Percentiles rank a stretch among this genome's conserved stretches.
These are phyloP conservation scores for Pinna nobilis DNA, from an alignment of 1,140 invertebrate species.

Conservation along the genomic window DNA sequence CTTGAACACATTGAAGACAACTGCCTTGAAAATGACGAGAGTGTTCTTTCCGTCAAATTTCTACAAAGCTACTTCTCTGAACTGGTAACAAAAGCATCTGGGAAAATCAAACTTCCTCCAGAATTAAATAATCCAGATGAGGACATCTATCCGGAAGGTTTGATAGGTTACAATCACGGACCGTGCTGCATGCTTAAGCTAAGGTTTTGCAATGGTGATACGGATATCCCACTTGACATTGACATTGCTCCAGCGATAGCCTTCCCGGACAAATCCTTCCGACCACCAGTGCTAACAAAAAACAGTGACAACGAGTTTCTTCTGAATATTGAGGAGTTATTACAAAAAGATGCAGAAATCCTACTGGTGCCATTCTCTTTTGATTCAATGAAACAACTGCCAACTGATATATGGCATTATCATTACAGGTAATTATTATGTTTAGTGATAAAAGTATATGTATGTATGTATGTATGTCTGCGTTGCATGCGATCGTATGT, in stretches of 20 bases:
- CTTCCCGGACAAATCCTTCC: background rate
- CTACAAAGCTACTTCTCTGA: constrained; percentile 1
- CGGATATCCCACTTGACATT: constrained; percentile 8
- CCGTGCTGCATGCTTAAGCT: too few species aligned
- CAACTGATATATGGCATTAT: too few species aligned
- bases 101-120: background rate
- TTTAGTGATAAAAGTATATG: too few species aligned
- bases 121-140: background rate
- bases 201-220: too few species aligned
- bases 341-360: background rate
- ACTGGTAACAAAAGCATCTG: background rate
- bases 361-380: constrained; percentile 5
- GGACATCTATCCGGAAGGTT: too few species aligned
- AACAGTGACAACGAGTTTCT: background rate
- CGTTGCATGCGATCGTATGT: too few species aligned
- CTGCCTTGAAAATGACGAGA: background rate
- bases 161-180: background rate
- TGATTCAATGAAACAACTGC: too few species aligned
- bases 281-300: constrained; percentile 1
- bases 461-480: too few species aligned
- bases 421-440: too few species aligned
- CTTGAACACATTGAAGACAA: background rate
- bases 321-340: background rate
- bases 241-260: constrained; percentile 20
- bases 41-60: background rate